Evolutionary conservation across 2,888 invertebrate genomes (phyloP), one percentile per base, ranked within the genome.

Genomic region (Amphipyra tragopoginis): DNA sequence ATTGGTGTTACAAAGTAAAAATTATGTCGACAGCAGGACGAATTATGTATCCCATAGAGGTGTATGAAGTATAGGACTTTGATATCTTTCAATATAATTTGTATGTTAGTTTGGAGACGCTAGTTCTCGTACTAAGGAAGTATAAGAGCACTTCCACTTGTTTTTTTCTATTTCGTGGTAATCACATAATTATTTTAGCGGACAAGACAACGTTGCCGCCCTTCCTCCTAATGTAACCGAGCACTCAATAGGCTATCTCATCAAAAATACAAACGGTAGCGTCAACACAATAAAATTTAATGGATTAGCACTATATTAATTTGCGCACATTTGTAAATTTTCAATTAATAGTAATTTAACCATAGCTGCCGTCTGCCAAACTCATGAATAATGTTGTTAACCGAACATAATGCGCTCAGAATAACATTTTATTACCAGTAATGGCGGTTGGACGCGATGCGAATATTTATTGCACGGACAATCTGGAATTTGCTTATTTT

Each of bases 351-450:
- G 48, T 76, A 69, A 67, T 69, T 65, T 65, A 79, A 61, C 15
- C 56, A 34, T 10, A 29, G 34, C 39, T 56, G 55, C 36, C 42
- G 56, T 57, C 62, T 55, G 43, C 54, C 75, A 66, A 76, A 76
- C 75, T 80, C 78, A 75, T 81, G 77, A 81, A 82, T 82, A 80
- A 80, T 77, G 74, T 79, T 83, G 83, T 85, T 81, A 81, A 83
- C 75, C 66, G 76, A 74, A 75, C 76, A 69, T 82, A 80, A 84
- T 81, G 76, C 78, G 78, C 70, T 79, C 75, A 74, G 75, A 82
- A 81, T 80, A 81, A 77, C 72, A 78, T 81, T 80, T 80, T 79
- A 80, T 80, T 74, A 74, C 70, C 75, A 72, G 59, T 79, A 80
- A 84, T 84, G 80, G 79, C 56, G 63, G 65, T 49, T 36, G 60